Base-by-base conservation (phyloP, 1,140 invertebrate genomes). In the Himalopsyche phryganea region DNA sequence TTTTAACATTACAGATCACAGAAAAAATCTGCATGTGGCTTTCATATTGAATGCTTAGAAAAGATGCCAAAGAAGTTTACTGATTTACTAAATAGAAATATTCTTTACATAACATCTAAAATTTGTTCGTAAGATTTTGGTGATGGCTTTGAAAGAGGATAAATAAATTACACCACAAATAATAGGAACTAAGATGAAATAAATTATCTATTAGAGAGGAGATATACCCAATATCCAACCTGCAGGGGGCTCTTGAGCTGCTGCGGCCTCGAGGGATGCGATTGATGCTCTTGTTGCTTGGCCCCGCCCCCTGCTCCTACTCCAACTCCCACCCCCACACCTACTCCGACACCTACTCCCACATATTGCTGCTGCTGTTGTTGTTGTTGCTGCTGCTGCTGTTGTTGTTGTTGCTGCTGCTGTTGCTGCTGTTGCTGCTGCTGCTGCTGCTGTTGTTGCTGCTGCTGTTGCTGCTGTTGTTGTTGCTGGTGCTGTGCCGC, bases 341-440 rank as follows among this genome's bases (percentile, higher is more conserved):
- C 23, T 9, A 28, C 23, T 9, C 23, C 45, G 7, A 18, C 45
- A 6, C 58, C 50, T 7, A 50, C 50, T 11, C 50, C 33, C 9
- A 59, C 57, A 23, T 35, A 35, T n/a, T 35, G 33, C 33, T 35
- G 33, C 33, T 35, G 33, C 33, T 35, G 33, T n/a, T 35, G 33
- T n/a, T 35, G 33, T n/a, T 35, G 33, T 35, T 35, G 33, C 33
- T 35, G 46, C 13, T 50, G 48, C 42, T 59, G 56, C 18, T n/a
- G n/a, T n/a, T n/a, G 33, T n/a, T 36, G n/a, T n/a, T n/a, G n/a
- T n/a, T 70, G 69, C 65, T 75, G 75, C n/a, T 6, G n/a, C 33
- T 68, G 36, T 13, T 68, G 70, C 15, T 70, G 68, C 50, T 77
- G 70, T 63, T 72, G 45, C 50, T 52, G 50, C 20, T 52, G 50